Percentiles rank a stretch among this genome's conserved stretches.
Conservation (phyloP, 2,888 invertebrate species). For the Drosophila cognata region DNA sequence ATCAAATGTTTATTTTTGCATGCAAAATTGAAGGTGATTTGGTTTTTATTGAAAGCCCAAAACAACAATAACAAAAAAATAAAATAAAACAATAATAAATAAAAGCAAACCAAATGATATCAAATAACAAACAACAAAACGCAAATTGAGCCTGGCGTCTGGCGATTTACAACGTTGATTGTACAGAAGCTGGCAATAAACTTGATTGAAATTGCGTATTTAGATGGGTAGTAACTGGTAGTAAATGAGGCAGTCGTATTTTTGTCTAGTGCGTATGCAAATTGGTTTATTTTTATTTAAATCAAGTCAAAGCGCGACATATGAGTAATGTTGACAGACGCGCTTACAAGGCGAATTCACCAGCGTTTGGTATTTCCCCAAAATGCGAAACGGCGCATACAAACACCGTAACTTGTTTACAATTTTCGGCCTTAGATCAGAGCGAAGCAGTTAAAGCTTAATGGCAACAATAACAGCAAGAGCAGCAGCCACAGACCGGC, state of each 20-base stretch:
- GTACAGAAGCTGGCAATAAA: slow-evolving; percentile 27
- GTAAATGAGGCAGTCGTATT: slow-evolving; percentile 1
- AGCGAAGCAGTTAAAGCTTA: slow-evolving; percentile 5
- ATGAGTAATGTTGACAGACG: slow-evolving; percentile 62
- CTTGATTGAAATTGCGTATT: slow-evolving; percentile 49
- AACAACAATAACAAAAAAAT: slow-evolving; percentile 17
- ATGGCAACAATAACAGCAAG: slow-evolving; percentile 1
- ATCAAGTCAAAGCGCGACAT: slow-evolving; percentile 29
- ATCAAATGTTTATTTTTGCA: slow-evolving; percentile 32
- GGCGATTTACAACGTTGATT: slow-evolving; percentile 15
- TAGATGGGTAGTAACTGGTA: slow-evolving; percentile 1
- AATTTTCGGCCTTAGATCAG: slow-evolving; percentile 35
- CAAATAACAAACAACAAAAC: slow-evolving; percentile 9
- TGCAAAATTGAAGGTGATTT: slow-evolving; percentile 67
- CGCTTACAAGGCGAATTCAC: slow-evolving; percentile 8
- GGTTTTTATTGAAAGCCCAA: slow-evolving; percentile 45
- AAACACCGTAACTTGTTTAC: slow-evolving; percentile 57
- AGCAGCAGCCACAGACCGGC: slow-evolving; percentile 47
- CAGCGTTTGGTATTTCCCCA: slow-evolving; percentile 67
- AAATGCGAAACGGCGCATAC: slow-evolving; percentile 30
- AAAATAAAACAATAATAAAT: slow-evolving; percentile 6
- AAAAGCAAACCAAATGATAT: slow-evolving; percentile 11
- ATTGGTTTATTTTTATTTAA: not conserved
- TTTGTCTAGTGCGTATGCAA: slow-evolving; percentile 17
- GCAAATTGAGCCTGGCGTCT: not conserved